These are phyloP conservation scores for Pocota personata DNA, from an alignment of 2,888 invertebrate genomes.

Conservation along the genomic window DNA sequence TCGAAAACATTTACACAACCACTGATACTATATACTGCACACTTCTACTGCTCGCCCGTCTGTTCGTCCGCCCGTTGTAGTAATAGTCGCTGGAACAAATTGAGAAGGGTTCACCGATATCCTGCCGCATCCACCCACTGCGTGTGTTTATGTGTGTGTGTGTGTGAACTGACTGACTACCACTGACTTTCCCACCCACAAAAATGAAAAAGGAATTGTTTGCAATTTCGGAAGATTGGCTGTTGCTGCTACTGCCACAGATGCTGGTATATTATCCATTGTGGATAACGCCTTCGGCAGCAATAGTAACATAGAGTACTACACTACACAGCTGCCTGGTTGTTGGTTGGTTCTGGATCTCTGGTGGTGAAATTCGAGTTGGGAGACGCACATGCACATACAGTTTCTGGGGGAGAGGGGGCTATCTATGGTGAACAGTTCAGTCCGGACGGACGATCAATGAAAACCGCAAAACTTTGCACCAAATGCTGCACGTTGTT, in stretches of 20 bases:
- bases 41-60: slow-evolving; percentile 42
- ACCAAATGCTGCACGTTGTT: slow-evolving; percentile 68
- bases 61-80: neutral
- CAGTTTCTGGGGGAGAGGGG: slow-evolving; percentile 1
- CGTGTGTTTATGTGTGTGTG: slow-evolving; percentile 15
- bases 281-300: slow-evolving; percentile 73
- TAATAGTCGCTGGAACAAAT: slow-evolving; percentile 53
- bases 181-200: slow-evolving; percentile 31
- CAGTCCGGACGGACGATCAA: slow-evolving; percentile 58
- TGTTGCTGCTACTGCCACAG: slow-evolving; percentile 57
- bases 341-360: slow-evolving; percentile 64
- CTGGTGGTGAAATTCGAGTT: slow-evolving; percentile 64
- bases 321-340: slow-evolving; percentile 59
- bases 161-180: slow-evolving; percentile 11
- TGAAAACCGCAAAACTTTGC: slow-evolving; percentile 68
- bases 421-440: slow-evolving; percentile 42
- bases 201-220: slow-evolving; percentile 65
- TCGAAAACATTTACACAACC: slow-evolving; percentile 82
- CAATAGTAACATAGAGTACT: slow-evolving; percentile 27
- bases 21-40: slow-evolving; percentile 68
- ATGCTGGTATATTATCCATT: slow-evolving; percentile 68
- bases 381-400: slow-evolving; percentile 39
- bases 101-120: slow-evolving; percentile 73
- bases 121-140: slow-evolving; percentile 66
- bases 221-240: slow-evolving; percentile 70